A percentile compares a stretch with the other conserved stretches of the same genome.
These are phyloP conservation scores for Podargus strigoides DNA, from an alignment of 2,797 vertebrate species.

Conservation along the genomic window DNA sequence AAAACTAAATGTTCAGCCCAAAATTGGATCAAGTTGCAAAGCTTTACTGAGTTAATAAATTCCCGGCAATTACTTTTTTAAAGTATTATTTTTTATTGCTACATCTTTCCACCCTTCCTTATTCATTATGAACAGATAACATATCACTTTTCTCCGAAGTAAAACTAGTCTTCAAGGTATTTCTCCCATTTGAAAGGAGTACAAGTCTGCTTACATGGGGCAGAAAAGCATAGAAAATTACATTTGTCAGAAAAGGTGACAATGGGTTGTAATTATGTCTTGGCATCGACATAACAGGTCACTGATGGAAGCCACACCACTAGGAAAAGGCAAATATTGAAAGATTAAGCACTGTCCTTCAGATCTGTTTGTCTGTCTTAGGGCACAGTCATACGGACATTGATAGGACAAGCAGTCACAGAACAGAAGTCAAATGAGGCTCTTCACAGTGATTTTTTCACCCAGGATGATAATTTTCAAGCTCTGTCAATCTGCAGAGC, in stretches of 20 bases:
- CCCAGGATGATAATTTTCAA: constrained; percentile 2
- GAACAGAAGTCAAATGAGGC: background rate
- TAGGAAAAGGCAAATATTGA: background rate
- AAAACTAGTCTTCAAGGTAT: background rate
- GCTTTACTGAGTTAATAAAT: constrained; percentile 24
- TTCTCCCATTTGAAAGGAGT: constrained; percentile 3
- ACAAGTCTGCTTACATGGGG: background rate
- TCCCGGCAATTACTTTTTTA: background rate
- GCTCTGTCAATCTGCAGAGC: background rate
- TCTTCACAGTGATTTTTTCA: constrained; percentile 12
- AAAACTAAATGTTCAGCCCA: constrained; percentile 13
- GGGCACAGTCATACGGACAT: background rate
- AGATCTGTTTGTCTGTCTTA: constrained; percentile 15
- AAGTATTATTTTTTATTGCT: background rate
- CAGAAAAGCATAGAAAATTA: constrained; percentile 22
- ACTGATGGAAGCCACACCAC: background rate
- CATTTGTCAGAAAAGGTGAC: background rate
- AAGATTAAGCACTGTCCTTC: background rate
- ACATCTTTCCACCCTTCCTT: background rate
- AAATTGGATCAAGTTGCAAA: constrained; percentile 7
- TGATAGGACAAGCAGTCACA: background rate
- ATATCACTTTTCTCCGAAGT: background rate
- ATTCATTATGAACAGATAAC: constrained; percentile 6
- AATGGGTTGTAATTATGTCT: constrained; percentile 1
- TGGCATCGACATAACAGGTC: background rate